Evolutionary conservation across 2,888 invertebrate species (phyloP), one percentile per base, ranked within the genome.

Genomic region (Mactromeris polynyma): DNA sequence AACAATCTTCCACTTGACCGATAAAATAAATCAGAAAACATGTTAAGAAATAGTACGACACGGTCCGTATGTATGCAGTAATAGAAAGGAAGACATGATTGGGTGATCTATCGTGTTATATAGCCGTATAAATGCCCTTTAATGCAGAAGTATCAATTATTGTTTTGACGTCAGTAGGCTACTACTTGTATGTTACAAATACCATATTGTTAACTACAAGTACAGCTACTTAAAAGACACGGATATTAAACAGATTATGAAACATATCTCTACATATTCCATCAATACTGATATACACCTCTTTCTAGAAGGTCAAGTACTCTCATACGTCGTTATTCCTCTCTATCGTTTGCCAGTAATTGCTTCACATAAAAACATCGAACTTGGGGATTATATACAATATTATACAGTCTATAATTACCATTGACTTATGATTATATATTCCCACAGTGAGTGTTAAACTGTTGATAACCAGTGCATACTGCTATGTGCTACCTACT

Each of bases 81-180:
- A 51, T 9, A 51, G 19, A 42, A 51, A 51, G 17, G 19, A 17
- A 2, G 19, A 14, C 51, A 2, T 9, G n/a, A n/a, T n/a, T n/a
- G n/a, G n/a, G n/a, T n/a, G n/a, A n/a, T n/a, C n/a, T n/a, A n/a
- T n/a, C n/a, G n/a, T n/a, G n/a, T n/a, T n/a, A n/a, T n/a, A n/a
- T n/a, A n/a, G n/a, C n/a, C n/a, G n/a, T n/a, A n/a, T n/a, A 51
- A 14, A 9, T 6, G 51, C 51, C 11, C 14, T 51, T 51, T 51
- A 6, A 64, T 46, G 46, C 58, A 26, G 26, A 64, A 26, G 11
- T 26, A 64, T 64, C 58, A 64, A 64, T 21, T 46, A n/a, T 26
- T 64, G n/a, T n/a, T n/a, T 64, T 64, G 58, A 64, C 58, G 58
- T 64, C 58, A 64, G 26, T n/a, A 64, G n/a, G n/a, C n/a, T n/a